Evolutionary conservation across 2,888 invertebrate species (phyloP).

Genomic region (Acanthosoma haemorrhoidale): DNA sequence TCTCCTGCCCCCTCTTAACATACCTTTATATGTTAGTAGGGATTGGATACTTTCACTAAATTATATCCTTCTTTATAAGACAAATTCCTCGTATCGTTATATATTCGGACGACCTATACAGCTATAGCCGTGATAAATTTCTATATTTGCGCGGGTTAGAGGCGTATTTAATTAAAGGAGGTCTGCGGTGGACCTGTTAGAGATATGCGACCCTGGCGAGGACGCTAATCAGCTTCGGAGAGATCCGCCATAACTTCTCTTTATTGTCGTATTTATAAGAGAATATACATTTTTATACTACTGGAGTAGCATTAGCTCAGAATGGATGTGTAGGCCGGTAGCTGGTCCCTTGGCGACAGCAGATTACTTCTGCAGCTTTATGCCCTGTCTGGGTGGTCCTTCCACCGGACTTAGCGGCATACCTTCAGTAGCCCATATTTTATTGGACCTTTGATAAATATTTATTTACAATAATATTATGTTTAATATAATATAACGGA

Average conservation of each 20-base stretch:
- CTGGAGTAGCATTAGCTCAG: not conserved
- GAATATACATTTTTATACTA: not conserved
- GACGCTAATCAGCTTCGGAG: conserved; percentile 4
- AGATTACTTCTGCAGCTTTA: not conserved
- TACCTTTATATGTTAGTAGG: not conserved
- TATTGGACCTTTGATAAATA: not conserved
- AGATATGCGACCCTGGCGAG: not conserved
- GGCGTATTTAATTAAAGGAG: not conserved
- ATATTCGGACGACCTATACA: not conserved
- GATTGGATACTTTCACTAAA: conserved; percentile 6
- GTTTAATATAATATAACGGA: too few relatives aligned
- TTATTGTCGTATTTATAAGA: conserved; percentile 20
- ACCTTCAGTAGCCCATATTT: not conserved
- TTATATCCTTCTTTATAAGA: not conserved
- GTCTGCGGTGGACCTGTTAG: not conserved
- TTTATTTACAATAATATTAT: not conserved
- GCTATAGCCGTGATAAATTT: not conserved
- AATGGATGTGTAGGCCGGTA: not conserved
- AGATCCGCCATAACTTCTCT: conserved; percentile 13
- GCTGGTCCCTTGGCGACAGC: not conserved
- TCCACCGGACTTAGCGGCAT: not conserved
- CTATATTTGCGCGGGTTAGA: conserved; percentile 14
- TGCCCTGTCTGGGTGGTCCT: not conserved
- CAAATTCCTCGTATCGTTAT: not conserved
- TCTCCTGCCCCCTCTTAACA: not conserved